Conservation (phyloP, 2,797 vertebrate genomes). For the Carduelis carduelis region DNA sequence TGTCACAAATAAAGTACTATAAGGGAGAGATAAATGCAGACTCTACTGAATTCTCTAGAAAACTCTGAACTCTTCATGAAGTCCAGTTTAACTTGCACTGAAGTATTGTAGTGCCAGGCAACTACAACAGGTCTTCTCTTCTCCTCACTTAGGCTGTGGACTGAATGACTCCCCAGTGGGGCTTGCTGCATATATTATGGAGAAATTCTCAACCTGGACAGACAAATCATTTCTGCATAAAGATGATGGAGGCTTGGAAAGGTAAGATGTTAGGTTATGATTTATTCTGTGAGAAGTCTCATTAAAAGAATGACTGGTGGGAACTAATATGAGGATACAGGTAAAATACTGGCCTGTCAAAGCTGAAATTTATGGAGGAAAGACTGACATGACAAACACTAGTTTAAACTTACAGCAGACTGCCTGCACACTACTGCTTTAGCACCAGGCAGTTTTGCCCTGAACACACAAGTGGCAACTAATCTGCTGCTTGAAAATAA, state of each 20-base stretch:
- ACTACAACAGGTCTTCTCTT: background rate
- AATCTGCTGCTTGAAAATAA: background rate
- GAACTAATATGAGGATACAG: background rate
- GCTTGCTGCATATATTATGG: slow-evolving; percentile 87
- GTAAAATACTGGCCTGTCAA: background rate
- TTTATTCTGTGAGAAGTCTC: background rate
- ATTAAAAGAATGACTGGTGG: background rate
- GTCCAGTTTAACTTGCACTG: background rate
- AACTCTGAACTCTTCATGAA: background rate
- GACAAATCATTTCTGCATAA: slow-evolving; percentile 73
- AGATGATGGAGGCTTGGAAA: slow-evolving; percentile 84
- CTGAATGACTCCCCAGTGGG: slow-evolving; percentile 87
- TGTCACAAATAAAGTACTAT: background rate
- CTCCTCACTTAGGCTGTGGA: slow-evolving; percentile 77
- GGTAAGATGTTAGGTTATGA: slow-evolving; percentile 61
- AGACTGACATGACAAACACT: background rate
- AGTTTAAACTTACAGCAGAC: background rate
- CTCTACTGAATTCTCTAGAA: background rate
- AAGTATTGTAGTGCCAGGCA: background rate
- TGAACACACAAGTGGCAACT: background rate
- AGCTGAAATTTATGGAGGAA: background rate
- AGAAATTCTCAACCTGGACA: slow-evolving; percentile 90
- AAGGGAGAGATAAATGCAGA: background rate
- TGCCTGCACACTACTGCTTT: background rate
- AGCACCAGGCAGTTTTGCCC: background rate